Base-by-base conservation (phyloP, 2,113 vertebrate genomes). In the Triplophysa tibetana region DNA sequence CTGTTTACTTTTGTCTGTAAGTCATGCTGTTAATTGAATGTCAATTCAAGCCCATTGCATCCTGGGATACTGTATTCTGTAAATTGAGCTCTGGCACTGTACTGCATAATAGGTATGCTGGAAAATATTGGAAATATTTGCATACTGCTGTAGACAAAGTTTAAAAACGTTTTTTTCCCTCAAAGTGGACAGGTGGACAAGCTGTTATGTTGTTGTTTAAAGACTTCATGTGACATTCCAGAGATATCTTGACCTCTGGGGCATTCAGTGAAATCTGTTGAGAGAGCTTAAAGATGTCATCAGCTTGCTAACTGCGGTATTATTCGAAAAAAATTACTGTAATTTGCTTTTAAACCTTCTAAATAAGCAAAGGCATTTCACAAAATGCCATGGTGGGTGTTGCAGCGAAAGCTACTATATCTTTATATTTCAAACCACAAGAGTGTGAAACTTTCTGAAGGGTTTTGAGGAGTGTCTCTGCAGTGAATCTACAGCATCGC, bases 221-320 rank as follows among this genome's bases (percentile, higher is more conserved):
- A 12, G 63, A 21, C 62, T 65, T 66, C 79, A 61, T 38, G 63
- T 81, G 79, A 33, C 70, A 68, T 75, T 74, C 56, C 72, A 75
- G 45, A 77, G 58, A 23, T 77, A 41, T 61, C 14, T 68, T 48
- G 45, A 61, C 41, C 8, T 80, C 16, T 63, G 45, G 54, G 26
- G 63, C 81, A 16, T 74, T 63, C 41, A 75, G 72, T 63, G 41
- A 75, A 43, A 63, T 48, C 21, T 12, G 26, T 62, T 43, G 38
- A 61, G 72, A 12, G 19, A 43, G 58, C 21, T 8, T n/a, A 63
- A 24, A 5, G 21, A 26, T 62, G 72, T 48, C 72, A 74, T 38
- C 29, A 73, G 24, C 68, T 16, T 33, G 48, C 24, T 70, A 54
- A 33, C 26, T 56, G 29, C 29, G 9, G 70, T 29, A 41, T 17